Evolutionary conservation across 2,888 invertebrate species (phyloP), one percentile per base, ranked within the genome.

Genomic region (Globia sparganii): DNA sequence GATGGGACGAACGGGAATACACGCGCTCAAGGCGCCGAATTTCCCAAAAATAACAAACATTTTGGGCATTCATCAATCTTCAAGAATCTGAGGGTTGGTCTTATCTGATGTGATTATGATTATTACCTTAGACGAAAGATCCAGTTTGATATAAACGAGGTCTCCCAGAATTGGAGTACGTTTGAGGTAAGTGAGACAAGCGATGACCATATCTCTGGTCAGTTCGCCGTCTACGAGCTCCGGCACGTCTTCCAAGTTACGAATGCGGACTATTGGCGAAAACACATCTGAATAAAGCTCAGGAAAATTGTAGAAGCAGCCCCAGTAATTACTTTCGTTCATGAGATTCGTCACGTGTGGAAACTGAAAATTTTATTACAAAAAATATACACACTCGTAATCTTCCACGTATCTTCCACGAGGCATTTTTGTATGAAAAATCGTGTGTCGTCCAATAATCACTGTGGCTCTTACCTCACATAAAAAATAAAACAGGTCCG

Each of bases 81-180:
- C 21, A 56, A 43, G 18, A 62, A 71, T 37, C 5, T 49, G 8
- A 34, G 53, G 11, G 4, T 31, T 49, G n/a, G 25, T 71, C 4
- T 31, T 25, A 15, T 34, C 58, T 37, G 15, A 61, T 4, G n/a
- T 59, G 31, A 43, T 40, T 40, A 43, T 43, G 4, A 8, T 43
- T n/a, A 43, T 73, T 88, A 96, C 96, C 94, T 95, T 95, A 46
- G 90, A 87, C 15, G 94, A 92, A 46, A 97, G 90, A 86, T 97
- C 90, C 83, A 97, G 96, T 94, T 97, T 97, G 75, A 97, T 97
- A 78, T 96, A 95, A 71, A 97, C 97, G 75, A 92, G 97, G 88
- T 97, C 96, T 66, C 95, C 95, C 43, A 96, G 93, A 81, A 97
- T 97, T 0, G 97, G 97, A 0, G 96, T 95, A 64, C 95, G 94